phyloP scores from a whole-genome alignment of 2,113 vertebrate genomes.

The Dromas ardeola region DNA sequence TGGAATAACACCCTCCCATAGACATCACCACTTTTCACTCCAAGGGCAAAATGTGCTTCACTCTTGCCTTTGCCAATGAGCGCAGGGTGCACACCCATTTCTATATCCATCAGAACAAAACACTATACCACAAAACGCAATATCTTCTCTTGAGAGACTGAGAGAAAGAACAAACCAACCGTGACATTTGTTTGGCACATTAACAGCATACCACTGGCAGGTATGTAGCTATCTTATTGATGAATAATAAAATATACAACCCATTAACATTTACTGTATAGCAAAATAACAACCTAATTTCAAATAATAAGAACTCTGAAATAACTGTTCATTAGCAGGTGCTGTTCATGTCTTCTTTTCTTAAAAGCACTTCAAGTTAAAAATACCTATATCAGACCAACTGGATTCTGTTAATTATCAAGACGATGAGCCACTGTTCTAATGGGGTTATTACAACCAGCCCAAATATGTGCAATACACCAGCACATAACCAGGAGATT shows the following conservation, averaged over 20 bases:
- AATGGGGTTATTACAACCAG: neutral
- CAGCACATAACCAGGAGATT: neutral
- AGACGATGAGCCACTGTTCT: neutral
- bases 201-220: neutral
- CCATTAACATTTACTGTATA: neutral
- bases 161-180: neutral
- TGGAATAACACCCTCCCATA: neutral
- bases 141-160: neutral
- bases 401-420: neutral
- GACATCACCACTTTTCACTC: neutral
- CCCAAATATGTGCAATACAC: neutral
- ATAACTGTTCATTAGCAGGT: neutral
- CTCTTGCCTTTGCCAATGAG: neutral
- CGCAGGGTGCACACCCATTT: neutral
- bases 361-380: neutral
- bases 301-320: neutral
- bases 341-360: neutral
- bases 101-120: neutral
- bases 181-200: neutral
- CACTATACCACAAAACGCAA: neutral
- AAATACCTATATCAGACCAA: neutral
- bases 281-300: neutral
- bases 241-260: neutral
- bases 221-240: fast-evolving
- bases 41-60: neutral